phyloP scores from a whole-genome alignment of 2,888 invertebrate species.

The Erebia aethiops region DNA sequence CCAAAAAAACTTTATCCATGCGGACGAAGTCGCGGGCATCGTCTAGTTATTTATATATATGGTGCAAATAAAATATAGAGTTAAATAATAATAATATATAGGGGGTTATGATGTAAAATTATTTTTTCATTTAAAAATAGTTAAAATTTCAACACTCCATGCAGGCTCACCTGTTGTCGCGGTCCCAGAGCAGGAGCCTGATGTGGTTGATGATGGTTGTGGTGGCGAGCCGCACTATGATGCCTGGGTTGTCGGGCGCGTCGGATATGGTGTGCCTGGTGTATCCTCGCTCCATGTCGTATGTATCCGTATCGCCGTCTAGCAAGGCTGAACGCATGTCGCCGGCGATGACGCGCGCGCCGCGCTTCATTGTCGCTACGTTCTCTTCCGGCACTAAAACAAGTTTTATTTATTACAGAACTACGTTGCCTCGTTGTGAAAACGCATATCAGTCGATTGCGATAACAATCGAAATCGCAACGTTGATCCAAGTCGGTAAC shows the following conservation, averaged over 20 bases:
- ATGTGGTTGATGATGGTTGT: conserved; percentile 97
- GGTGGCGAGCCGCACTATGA: conserved; percentile 91
- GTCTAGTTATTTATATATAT: too few relatives aligned
- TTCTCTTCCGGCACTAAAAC: conserved; percentile 93
- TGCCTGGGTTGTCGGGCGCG: conserved; percentile 86
- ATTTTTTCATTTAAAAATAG: too few relatives aligned
- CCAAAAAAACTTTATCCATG: too few relatives aligned
- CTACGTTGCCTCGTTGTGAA: too few relatives aligned
- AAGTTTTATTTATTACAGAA: not conserved
- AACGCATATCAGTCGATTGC: too few relatives aligned
- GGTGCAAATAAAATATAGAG: too few relatives aligned
- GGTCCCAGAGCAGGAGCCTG: conserved; percentile 96
- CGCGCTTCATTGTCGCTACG: conserved; percentile 91
- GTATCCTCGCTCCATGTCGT: conserved; percentile 97
- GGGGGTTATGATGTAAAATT: too few relatives aligned
- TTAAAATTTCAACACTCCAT: too few relatives aligned
- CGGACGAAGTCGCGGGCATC: too few relatives aligned
- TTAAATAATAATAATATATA: too few relatives aligned
- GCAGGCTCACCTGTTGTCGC: conserved; percentile 90
- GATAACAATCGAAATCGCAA: too few relatives aligned
- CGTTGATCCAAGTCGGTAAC: too few relatives aligned
- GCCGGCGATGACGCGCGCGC: conserved; percentile 94
- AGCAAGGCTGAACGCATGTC: conserved; percentile 94
- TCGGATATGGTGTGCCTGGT: conserved; percentile 94
- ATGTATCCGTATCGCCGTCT: conserved; percentile 93